Conservation (phyloP, 2,888 invertebrate species). For the Allacma fusca region DNA sequence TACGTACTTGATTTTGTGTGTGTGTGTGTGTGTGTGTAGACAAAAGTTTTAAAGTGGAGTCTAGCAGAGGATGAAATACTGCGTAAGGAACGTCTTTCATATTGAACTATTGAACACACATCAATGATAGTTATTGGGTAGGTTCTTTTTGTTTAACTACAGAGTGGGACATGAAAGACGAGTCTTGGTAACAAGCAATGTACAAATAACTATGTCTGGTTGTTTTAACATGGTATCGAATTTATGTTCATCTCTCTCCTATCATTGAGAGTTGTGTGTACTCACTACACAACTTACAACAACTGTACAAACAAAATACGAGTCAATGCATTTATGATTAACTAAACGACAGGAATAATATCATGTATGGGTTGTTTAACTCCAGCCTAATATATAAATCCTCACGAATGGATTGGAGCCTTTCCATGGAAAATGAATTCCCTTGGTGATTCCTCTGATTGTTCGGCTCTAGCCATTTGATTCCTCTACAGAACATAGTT, state of each 20-base stretch:
- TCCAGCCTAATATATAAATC: not conserved
- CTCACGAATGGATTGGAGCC: not conserved
- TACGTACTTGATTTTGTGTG: no score
- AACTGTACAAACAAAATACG: constrained; percentile 38
- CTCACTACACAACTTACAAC: constrained; percentile 32
- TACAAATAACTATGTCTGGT: constrained; percentile 26
- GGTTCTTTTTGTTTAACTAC: constrained; percentile 12
- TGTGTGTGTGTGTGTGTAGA: no score
- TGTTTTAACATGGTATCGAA: constrained; percentile 21
- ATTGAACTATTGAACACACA: constrained; percentile 12
- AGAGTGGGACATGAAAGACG: not conserved
- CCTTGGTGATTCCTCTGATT: no score
- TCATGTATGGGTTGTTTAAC: constrained; percentile 13
- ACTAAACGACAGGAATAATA: constrained; percentile 32
- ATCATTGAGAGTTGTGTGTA: constrained; percentile 22
- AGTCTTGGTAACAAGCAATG: not conserved
- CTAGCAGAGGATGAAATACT: no score
- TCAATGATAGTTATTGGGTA: not conserved
- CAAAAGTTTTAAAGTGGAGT: no score
- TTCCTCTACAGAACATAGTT: no score
- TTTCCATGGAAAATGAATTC: no score
- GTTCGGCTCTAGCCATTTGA: no score
- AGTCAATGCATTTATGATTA: constrained; percentile 37
- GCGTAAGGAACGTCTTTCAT: not conserved
- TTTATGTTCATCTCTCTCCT: not conserved